Percentiles rank a stretch among this genome's conserved stretches.
Evolutionary conservation across 2,888 invertebrate species (phyloP).

Genomic region (Scrobipalpa costella): DNA sequence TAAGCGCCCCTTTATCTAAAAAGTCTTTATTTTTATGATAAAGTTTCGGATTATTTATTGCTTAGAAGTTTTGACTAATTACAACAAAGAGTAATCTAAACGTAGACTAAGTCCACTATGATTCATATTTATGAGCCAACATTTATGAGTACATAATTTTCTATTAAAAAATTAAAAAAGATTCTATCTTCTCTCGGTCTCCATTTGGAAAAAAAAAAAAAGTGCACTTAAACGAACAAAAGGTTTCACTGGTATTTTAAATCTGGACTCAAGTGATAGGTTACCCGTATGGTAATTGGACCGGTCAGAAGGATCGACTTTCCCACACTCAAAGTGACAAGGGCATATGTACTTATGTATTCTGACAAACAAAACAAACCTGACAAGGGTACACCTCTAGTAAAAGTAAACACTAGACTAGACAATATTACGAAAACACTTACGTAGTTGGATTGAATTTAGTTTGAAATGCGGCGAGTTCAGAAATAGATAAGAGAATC

Average conservation of each 20-base stretch:
- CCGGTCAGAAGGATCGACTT: background rate
- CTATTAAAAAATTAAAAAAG: no score
- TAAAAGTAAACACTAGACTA: background rate
- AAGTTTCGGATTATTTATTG: background rate
- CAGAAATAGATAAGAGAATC: background rate
- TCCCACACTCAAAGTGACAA: background rate
- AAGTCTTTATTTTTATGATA: background rate
- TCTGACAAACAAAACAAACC: slow-evolving; percentile 3
- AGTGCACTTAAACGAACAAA: background rate
- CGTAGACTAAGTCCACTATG: no score
- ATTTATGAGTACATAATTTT: no score
- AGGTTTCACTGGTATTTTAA: background rate
- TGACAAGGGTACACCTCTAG: slow-evolving; percentile 9
- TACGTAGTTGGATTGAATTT: background rate
- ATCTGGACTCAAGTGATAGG: background rate
- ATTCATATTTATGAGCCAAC: no score
- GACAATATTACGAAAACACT: slow-evolving; percentile 13
- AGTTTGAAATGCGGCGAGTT: slow-evolving; percentile 1
- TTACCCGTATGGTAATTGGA: slow-evolving; percentile 3
- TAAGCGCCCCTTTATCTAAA: background rate
- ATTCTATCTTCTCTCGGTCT: no score
- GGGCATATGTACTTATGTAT: background rate
- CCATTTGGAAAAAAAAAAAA: background rate
- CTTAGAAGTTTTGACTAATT: background rate
- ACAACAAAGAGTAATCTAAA: background rate